Evolutionary conservation across 1,140 invertebrate genomes (phyloP).

Genomic region (Parapsyche elsis): DNA sequence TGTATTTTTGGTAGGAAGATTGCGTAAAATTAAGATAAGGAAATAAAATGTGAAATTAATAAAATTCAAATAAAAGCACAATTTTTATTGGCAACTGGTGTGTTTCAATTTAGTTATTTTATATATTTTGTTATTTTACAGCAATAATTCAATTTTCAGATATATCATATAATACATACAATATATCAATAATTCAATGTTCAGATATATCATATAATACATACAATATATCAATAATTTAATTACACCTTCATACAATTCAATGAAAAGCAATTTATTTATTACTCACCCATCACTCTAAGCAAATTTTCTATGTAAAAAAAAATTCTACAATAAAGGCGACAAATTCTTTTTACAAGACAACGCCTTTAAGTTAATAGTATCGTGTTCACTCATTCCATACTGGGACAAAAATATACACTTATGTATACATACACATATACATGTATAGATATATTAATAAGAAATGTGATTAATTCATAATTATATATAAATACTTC

Average conservation of each 20-base stretch:
- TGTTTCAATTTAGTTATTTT: slow-evolving; percentile 55
- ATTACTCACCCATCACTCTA: slow-evolving; percentile 49
- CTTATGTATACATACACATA: slow-evolving; percentile 6
- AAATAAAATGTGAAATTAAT: slow-evolving; percentile 44
- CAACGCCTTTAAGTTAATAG: background rate
- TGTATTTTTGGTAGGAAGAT: slow-evolving; percentile 31
- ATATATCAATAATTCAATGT: slow-evolving; percentile 53
- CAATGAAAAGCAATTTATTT: slow-evolving; percentile 52
- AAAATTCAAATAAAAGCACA: slow-evolving; percentile 57
- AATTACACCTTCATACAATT: slow-evolving; percentile 48
- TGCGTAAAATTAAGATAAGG: background rate
- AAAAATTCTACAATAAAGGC: slow-evolving; percentile 48
- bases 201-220: slow-evolving; percentile 17
- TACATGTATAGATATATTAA: background rate
- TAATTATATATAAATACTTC: background rate
- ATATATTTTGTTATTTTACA: slow-evolving; percentile 52
- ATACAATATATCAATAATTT: slow-evolving; percentile 52
- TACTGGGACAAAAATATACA: background rate
- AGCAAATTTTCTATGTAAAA: slow-evolving; percentile 54
- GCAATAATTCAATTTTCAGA: slow-evolving; percentile 46
- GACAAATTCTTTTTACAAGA: slow-evolving; percentile 4
- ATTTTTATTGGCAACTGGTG: slow-evolving; percentile 57
- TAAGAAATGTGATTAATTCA: no score
- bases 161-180: background rate
- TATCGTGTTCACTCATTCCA: no score